Evolutionary conservation across 2,888 invertebrate genomes (phyloP).

Genomic region (Hirtodrosophila histrioides): DNA sequence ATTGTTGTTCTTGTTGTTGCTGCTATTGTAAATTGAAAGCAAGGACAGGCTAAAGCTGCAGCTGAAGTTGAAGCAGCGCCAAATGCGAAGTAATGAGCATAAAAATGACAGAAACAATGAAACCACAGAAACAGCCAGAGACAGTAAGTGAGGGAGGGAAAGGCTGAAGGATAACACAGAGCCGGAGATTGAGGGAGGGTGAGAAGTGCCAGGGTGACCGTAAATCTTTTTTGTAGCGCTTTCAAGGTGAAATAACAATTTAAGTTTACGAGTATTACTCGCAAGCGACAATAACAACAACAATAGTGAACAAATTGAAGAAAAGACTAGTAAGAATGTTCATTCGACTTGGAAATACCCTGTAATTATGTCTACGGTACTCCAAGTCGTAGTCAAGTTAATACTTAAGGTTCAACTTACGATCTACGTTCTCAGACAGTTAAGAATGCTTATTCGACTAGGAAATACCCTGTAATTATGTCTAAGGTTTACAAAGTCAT

Average conservation of each 20-base stretch:
- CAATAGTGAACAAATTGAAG: constrained; percentile 25
- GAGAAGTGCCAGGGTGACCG: constrained; percentile 55
- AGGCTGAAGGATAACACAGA: no score
- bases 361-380: background rate
- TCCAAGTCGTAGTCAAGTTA: no score
- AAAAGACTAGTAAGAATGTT: constrained; percentile 20
- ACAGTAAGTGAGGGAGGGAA: background rate
- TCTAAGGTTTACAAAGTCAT: no score
- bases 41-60: constrained; percentile 1
- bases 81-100: constrained; percentile 75
- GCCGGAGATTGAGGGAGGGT: background rate
- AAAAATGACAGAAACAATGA: constrained; percentile 53
- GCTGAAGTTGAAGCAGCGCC: constrained; percentile 39
- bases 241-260: constrained; percentile 81
- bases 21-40: constrained; percentile 43
- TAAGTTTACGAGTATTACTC: constrained; percentile 72
- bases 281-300: constrained; percentile 38
- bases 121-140: constrained; percentile 12
- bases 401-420: no score
- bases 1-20: constrained; percentile 17
- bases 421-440: background rate
- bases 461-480: background rate
- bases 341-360: background rate
- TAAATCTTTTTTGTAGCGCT: constrained; percentile 75
- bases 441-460: constrained; percentile 1